These are phyloP conservation scores for Nomada fucata DNA, from an alignment of 2,888 invertebrate species.

Conservation along the genomic window DNA sequence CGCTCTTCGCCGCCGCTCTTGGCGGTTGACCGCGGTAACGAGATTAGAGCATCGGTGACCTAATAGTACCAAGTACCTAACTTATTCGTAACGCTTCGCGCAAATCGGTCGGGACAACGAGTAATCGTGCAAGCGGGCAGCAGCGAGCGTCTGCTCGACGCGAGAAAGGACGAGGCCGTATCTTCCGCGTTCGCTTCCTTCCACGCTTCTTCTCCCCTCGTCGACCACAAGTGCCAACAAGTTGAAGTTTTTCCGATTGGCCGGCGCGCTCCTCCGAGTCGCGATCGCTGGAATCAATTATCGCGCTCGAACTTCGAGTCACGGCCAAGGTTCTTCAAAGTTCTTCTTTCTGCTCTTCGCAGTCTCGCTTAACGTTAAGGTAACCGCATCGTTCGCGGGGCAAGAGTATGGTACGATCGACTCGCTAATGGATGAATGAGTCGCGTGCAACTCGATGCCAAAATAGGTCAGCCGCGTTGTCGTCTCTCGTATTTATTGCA, in stretches of 20 bases:
- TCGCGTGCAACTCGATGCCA: no score
- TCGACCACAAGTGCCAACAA: slow-evolving; percentile 23
- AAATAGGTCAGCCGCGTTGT: not conserved
- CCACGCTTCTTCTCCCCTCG: not conserved
- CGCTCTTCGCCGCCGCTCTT: not conserved
- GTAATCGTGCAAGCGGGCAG: slow-evolving; percentile 21
- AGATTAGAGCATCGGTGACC: slow-evolving; percentile 69
- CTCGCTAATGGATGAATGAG: slow-evolving; percentile 9
- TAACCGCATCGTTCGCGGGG: not conserved
- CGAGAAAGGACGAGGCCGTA: not conserved
- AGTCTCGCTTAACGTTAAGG: slow-evolving; percentile 34
- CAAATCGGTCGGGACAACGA: slow-evolving; percentile 41
- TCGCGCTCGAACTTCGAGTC: slow-evolving; percentile 37
- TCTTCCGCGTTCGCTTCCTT: slow-evolving; percentile 6
- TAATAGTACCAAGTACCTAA: slow-evolving; percentile 71
- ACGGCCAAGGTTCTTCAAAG: slow-evolving; percentile 21
- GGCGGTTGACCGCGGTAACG: slow-evolving; percentile 12
- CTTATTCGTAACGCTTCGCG: slow-evolving; percentile 72
- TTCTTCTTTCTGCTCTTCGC: slow-evolving; percentile 21
- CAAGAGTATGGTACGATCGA: slow-evolving; percentile 6
- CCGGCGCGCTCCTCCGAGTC: not conserved
- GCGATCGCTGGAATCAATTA: slow-evolving; percentile 31
- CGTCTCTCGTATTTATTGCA: slow-evolving; percentile 38
- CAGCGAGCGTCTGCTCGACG: not conserved
- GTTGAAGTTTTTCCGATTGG: slow-evolving; percentile 1